These are phyloP conservation scores for Microchrysa polita DNA, from an alignment of 2,888 invertebrate genomes.

Conservation along the genomic window DNA sequence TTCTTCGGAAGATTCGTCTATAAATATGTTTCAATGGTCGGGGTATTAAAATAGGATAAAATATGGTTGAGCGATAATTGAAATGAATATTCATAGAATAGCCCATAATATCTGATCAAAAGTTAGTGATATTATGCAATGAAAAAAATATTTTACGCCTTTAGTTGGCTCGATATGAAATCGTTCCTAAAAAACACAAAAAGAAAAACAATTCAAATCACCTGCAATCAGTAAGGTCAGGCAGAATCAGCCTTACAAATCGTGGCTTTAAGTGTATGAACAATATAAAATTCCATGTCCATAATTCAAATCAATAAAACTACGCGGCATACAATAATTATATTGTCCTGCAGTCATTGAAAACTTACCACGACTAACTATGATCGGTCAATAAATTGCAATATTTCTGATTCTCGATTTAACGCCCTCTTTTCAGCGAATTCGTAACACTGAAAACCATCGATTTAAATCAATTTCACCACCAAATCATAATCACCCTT, in stretches of 20 bases:
- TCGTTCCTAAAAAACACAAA: too few relatives aligned
- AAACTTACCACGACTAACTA: conserved; percentile 17
- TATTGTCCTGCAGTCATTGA: conserved; percentile 2
- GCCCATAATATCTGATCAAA: too few relatives aligned
- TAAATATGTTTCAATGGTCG: too few relatives aligned
- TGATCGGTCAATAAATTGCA: conserved; percentile 33
- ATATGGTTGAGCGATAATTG: too few relatives aligned
- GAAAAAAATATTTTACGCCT: too few relatives aligned
- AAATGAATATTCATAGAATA: too few relatives aligned
- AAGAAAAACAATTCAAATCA: neutral
- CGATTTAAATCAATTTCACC: conserved; percentile 44
- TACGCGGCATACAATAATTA: conserved; percentile 24
- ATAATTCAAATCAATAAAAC: conserved; percentile 14
- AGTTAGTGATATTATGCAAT: too few relatives aligned
- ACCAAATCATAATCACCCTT: conserved; percentile 15
- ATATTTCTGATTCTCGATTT: conserved; percentile 9
- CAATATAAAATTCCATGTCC: neutral
- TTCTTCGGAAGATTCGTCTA: too few relatives aligned
- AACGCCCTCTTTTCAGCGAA: conserved; percentile 38
- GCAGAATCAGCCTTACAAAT: neutral
- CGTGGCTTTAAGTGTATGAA: neutral
- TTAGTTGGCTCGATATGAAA: too few relatives aligned
- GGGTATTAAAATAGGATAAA: too few relatives aligned
- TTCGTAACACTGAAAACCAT: conserved; percentile 22
- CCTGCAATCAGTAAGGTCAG: neutral